Base-by-base conservation (phyloP, 1,140 invertebrate genomes). In the Hypsibius dujardini region DNA sequence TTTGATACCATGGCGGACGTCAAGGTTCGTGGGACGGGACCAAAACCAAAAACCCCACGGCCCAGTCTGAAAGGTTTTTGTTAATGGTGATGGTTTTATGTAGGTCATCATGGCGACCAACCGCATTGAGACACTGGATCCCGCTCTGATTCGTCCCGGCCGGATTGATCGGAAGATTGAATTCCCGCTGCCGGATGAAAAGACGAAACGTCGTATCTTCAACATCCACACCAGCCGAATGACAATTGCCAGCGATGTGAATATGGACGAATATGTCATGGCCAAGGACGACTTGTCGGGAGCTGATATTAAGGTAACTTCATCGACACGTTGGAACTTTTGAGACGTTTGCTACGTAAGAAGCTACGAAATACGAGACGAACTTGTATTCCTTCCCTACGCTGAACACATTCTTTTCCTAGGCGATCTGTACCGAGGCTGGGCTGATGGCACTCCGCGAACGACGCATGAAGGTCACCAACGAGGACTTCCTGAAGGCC, bases 401-500 rank as follows among this genome's bases (percentile, higher is more conserved):
- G 15, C 14, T 3, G 14, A 46, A 56, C n/a, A 67, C 74, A 70
- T 74, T 60, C 73, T 73, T 78, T 80, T 77, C 81, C 2, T 76
- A 92, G 89, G 95, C 96, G n/a, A 98, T 99, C 77, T 98, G 96
- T 81, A 99, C 96, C 3, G 96, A 99, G 83, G 95, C 94, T 72
- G 96, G 96, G 74, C 81, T 99, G 28, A 90, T 99, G 87, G 96
- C 96, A 45, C 80, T 99, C 46, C 82, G 96, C 75, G 96, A 99
- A 80, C 85, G 96, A 71, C 86, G 95, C 75, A 99, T 98, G 95
- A 97, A 97, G 82, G 96, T 99, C 14, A 98, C 92, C 46, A 97
- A 94, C 83, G 95, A 99, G 80, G 95, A 99, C 80, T 98, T 99
- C 79, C 91, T 91, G 77, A 98, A 99, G 79, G 95, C 95, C 1